Percentiles rank a stretch among this genome's conserved stretches.
Conservation (phyloP, 2,797 vertebrate species). For the Oceanodroma leucorhoa region DNA sequence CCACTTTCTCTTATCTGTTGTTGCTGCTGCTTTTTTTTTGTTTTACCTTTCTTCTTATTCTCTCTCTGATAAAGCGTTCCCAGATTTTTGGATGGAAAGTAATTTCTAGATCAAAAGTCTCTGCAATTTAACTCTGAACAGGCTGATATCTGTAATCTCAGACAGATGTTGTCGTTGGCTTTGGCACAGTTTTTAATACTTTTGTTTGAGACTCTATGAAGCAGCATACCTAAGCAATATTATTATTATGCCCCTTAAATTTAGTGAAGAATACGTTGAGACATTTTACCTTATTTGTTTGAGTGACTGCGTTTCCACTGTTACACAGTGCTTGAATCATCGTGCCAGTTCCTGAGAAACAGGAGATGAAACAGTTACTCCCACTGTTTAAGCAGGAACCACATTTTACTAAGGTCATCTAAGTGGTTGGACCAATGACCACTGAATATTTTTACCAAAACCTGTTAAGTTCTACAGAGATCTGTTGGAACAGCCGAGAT, state of each 20-base stretch:
- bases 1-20: background rate
- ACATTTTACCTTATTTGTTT: background rate
- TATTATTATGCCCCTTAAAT: background rate
- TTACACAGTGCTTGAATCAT: background rate
- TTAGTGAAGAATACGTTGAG: background rate
- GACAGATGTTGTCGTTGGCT: background rate
- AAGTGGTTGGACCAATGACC: accelerated
- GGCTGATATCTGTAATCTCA: background rate
- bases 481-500: background rate
- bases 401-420: background rate
- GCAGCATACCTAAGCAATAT: background rate
- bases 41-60: background rate
- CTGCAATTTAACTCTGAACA: background rate
- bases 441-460: background rate
- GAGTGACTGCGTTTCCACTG: background rate
- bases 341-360: background rate
- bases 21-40: background rate
- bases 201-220: background rate
- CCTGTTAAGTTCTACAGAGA: background rate
- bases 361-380: background rate
- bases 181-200: background rate
- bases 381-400: background rate
- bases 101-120: background rate
- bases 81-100: background rate
- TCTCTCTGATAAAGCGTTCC: background rate